phyloP scores from a whole-genome alignment of 2,113 vertebrate species.

The Hemicordylus capensis region DNA sequence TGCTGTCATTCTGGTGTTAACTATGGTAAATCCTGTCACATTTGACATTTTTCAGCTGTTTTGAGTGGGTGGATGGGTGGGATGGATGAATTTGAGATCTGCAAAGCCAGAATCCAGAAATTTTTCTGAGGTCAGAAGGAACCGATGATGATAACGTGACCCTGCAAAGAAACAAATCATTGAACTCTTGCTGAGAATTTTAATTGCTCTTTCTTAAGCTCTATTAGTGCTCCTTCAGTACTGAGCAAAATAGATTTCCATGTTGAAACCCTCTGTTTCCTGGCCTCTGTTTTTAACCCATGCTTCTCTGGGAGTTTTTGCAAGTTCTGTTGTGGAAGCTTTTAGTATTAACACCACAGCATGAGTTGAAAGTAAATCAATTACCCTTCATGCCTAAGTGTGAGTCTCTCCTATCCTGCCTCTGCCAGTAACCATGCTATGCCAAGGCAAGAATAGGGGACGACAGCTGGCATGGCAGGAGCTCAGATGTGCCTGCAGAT shows the following conservation, averaged over 20 bases:
- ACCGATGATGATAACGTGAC: not conserved
- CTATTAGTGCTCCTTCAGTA: not conserved
- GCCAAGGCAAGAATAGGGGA: not conserved
- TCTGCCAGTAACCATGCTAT: not conserved
- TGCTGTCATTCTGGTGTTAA: not conserved
- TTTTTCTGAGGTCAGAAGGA: not conserved
- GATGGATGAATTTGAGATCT: conserved; percentile 5
- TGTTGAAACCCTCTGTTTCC: not conserved
- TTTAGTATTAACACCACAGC: not conserved
- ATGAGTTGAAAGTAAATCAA: not conserved
- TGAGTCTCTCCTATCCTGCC: not conserved
- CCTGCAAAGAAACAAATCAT: not conserved
- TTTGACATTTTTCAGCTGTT: not conserved
- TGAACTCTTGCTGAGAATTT: conserved; percentile 1
- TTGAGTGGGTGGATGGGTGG: not conserved
- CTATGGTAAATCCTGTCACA: not conserved
- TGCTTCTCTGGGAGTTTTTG: not conserved
- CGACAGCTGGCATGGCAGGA: not conserved
- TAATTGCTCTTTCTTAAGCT: not conserved
- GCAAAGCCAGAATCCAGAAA: not conserved
- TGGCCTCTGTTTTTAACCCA: not conserved
- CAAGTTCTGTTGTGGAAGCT: not conserved
- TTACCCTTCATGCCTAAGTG: not conserved
- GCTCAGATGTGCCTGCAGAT: not conserved
- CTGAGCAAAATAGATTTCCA: not conserved